Conservation (phyloP, 2,888 invertebrate species). For the Patella caerulea region DNA sequence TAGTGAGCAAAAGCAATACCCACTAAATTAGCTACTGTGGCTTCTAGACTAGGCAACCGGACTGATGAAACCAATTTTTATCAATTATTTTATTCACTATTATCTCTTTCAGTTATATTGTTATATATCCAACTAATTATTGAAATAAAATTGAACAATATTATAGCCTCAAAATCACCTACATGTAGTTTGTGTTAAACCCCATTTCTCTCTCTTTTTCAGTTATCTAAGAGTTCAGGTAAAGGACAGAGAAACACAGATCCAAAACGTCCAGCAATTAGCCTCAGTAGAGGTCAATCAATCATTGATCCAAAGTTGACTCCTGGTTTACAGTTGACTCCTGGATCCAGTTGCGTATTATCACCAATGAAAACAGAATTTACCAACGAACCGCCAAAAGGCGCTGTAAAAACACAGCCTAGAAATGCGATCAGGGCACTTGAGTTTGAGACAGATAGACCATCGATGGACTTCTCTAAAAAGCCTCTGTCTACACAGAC, state of each 20-base stretch:
- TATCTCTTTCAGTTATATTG: too few relatives aligned
- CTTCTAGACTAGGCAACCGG: too few relatives aligned
- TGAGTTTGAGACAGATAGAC: conserved; percentile 17
- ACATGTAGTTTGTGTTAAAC: too few relatives aligned
- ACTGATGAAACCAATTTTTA: too few relatives aligned
- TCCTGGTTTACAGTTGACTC: conserved; percentile 35
- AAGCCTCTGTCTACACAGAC: conserved; percentile 18
- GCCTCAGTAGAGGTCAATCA: conserved; percentile 6
- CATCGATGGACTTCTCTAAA: background rate
- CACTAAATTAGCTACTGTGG: too few relatives aligned
- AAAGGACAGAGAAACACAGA: conserved; percentile 29
- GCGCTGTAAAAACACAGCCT: conserved; percentile 48
- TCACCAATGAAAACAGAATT: conserved; percentile 63
- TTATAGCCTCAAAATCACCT: too few relatives aligned
- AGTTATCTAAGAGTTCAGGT: too few relatives aligned
- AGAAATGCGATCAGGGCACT: conserved; percentile 25
- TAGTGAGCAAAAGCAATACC: too few relatives aligned
- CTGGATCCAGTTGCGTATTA: conserved; percentile 47
- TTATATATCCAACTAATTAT: too few relatives aligned
- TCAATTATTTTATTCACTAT: too few relatives aligned
- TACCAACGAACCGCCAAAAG: conserved; percentile 56
- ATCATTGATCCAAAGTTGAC: conserved; percentile 34
- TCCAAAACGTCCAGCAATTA: conserved; percentile 38
- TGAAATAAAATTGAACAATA: too few relatives aligned
- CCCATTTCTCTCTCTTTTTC: too few relatives aligned